Base-by-base conservation (phyloP, 1,140 invertebrate genomes). In the Neotoxoptera formosana region DNA sequence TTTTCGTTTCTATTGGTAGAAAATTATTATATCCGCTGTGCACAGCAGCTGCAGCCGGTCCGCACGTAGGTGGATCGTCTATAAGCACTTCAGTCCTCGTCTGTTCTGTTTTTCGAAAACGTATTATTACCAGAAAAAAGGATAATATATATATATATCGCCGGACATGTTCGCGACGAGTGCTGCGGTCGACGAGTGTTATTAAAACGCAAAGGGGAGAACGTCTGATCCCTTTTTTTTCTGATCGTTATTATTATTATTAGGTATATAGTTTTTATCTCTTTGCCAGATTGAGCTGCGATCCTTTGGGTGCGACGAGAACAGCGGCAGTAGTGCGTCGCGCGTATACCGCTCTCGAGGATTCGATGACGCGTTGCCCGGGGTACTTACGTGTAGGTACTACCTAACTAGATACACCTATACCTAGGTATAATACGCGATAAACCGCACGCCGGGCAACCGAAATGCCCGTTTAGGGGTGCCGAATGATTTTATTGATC, bases 1-100 rank as follows among this genome's bases (percentile, higher is more conserved):
- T 47, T 83, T 81, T 91, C 90, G 67, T 36, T 86, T 93, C 81
- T 53, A 93, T 90, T 45, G 89, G 89, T 90, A 90, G 53, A 90
- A 93, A 93, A 93, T 93, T 84, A 48, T 87, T 84, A 48, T 87
- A 93, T 92, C 76, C 76, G 91, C 84, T 56, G n/a, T n/a, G 45
- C 76, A 84, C 91, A 83, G 76, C 91, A 92, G 91, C 90, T 91
- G 90, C 83, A 84, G 83, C 83, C 45, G 83, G 41, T 84, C 86
- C 41, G 48, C n/a, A 36, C 86, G 91, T 93, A 93, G 91, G 91
- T 93, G 91, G 81, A 93, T 53, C 60, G 4, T 41, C 41, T 41
- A 41, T 41, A 4, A 4, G 41, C 21, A 76, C 60, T 76, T 76
- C 11, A 34, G 51, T 56, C n/a, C 36, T 11, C 47, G 91, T 84